Conservation (phyloP, 2,797 vertebrate species). For the Falco novaeseelandiae region DNA sequence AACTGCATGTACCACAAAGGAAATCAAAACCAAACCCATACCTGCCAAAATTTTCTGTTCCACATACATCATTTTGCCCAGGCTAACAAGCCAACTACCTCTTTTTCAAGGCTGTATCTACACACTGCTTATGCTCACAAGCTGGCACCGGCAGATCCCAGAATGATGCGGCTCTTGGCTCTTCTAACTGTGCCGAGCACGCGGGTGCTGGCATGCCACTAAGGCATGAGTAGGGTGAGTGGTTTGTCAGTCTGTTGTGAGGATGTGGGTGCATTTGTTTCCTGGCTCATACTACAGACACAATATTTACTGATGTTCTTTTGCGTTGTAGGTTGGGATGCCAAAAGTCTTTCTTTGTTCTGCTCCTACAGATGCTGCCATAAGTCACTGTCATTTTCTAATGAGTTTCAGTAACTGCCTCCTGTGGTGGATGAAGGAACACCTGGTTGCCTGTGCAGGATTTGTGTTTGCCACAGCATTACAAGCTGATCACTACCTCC, state of each 20-base stretch:
- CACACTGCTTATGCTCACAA: neutral
- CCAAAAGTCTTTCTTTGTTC: constrained; percentile 29
- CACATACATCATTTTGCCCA: neutral
- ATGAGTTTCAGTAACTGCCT: constrained; percentile 7
- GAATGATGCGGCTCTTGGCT: neutral
- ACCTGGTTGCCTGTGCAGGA: neutral
- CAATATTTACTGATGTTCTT: constrained; percentile 41
- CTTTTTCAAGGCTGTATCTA: neutral
- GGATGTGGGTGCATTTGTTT: constrained; percentile 11
- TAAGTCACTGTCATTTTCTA: constrained; percentile 45
- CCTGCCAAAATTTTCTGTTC: neutral
- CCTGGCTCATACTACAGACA: neutral
- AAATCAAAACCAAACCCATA: neutral
- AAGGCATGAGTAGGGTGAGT: neutral
- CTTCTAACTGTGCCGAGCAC: neutral
- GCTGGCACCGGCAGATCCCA: neutral
- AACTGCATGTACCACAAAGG: neutral
- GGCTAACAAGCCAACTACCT: neutral
- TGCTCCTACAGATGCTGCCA: neutral
- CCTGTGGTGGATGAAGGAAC: neutral
- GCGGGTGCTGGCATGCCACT: neutral
- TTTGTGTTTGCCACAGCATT: neutral
- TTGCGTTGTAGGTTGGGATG: rapidly evolving
- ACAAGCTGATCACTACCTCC: neutral
- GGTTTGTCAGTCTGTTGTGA: neutral